Conservation (phyloP, 2,888 invertebrate genomes). For the Chymomyza procnemis region DNA sequence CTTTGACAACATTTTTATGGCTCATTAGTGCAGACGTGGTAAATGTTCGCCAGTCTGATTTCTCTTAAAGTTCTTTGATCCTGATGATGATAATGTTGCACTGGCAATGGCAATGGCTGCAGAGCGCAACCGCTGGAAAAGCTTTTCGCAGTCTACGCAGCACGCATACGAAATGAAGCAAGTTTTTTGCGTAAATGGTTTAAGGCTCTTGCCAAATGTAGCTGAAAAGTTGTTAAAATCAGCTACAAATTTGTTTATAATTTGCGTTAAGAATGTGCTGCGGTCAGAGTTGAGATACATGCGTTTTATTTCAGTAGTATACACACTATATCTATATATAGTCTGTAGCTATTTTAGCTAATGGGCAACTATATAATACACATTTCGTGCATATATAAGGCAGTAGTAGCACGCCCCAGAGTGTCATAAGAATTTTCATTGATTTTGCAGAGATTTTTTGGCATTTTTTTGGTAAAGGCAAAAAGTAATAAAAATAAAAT, state of each 20-base stretch:
- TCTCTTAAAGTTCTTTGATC: slow-evolving; percentile 63
- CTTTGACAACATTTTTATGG: slow-evolving; percentile 64
- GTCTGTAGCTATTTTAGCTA: neutral
- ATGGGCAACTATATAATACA: neutral
- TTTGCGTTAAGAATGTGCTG: slow-evolving; percentile 25
- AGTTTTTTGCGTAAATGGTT: neutral
- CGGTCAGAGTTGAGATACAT: neutral
- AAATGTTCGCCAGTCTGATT: slow-evolving; percentile 57
- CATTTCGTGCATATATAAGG: neutral
- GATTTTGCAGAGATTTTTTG: slow-evolving; percentile 26
- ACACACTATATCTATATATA: too few relatives aligned
- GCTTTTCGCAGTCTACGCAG: slow-evolving; percentile 52
- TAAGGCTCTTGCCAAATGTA: slow-evolving; percentile 8
- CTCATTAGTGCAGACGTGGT: slow-evolving; percentile 69
- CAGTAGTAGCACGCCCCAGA: slow-evolving; percentile 37
- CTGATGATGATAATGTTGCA: slow-evolving; percentile 25
- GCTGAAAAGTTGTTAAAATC: slow-evolving; percentile 28
- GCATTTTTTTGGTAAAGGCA: slow-evolving; percentile 1
- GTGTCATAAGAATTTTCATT: slow-evolving; percentile 56
- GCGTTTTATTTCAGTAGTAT: slow-evolving; percentile 6
- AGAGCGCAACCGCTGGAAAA: slow-evolving; percentile 44
- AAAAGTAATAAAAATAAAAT: slow-evolving; percentile 14
- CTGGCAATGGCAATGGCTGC: slow-evolving; percentile 15
- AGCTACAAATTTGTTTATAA: slow-evolving; percentile 67
- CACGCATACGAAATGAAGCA: slow-evolving; percentile 64